Percentiles rank a stretch among this genome's conserved stretches.
These are phyloP conservation scores for Podarcis siculus DNA, from an alignment of 2,797 vertebrate genomes.

Conservation along the genomic window DNA sequence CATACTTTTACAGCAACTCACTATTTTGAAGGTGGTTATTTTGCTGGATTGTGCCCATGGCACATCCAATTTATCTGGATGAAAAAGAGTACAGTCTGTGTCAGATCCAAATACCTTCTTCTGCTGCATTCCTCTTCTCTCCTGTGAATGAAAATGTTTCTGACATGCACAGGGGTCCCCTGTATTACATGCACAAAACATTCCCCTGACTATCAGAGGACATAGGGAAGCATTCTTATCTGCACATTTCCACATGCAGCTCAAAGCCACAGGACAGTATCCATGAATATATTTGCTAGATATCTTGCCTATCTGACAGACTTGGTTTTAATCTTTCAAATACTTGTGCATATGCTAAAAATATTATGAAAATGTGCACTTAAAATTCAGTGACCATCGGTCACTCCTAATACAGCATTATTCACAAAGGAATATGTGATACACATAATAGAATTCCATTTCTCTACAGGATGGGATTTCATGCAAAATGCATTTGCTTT, in stretches of 20 bases:
- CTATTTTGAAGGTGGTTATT: no score
- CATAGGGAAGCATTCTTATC: background rate
- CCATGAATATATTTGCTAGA: fast-evolving
- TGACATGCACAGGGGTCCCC: background rate
- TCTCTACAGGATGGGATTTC: background rate
- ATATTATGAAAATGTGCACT: background rate
- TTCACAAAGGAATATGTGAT: background rate
- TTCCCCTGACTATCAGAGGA: background rate
- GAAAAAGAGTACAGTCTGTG: background rate
- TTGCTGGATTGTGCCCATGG: background rate
- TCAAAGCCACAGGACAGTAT: background rate
- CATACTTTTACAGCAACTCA: no score
- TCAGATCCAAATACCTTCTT: background rate
- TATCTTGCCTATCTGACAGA: constrained; percentile 14
- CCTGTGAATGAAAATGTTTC: background rate
- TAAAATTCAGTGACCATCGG: background rate
- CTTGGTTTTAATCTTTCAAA: background rate
- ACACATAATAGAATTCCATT: background rate
- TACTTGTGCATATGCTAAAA: background rate
- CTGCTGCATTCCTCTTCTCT: background rate
- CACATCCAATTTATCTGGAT: no score
- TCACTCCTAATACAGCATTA: background rate
- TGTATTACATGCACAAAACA: background rate
- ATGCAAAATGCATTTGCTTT: background rate
- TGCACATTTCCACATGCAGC: background rate